Base-by-base conservation (phyloP, 2,113 vertebrate genomes). In the Morone saxatilis region DNA sequence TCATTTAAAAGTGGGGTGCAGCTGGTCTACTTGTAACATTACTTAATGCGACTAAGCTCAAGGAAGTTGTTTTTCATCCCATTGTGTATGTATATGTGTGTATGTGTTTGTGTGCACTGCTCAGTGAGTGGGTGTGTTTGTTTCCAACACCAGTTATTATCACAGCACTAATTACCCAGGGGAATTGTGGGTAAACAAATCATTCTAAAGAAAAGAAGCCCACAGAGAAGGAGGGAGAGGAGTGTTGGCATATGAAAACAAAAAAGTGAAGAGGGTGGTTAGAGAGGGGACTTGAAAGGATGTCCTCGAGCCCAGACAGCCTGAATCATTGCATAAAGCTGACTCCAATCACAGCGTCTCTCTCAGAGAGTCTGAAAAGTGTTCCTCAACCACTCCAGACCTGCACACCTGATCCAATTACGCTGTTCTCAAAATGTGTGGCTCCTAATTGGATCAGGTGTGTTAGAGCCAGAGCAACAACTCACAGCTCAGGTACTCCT, bases 101-200 rank as follows among this genome's bases (percentile, higher is more conserved):
- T 65, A 50, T 41, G 36, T 57, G 78, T 80, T 66, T 85, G 75
- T 81, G 79, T 81, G 78, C 41, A 17, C 78, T 70, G 65, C 59
- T 82, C 59, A 86, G 78, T 36, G 87, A 87, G 89, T 87, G 87
- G 86, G 89, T 80, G 91, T 90, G 86, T 94, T 93, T 92, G 90
- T 91, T 90, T 91, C 87, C 88, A 85, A 92, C 90, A 92, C 82
- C 76, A 90, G 89, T 88, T 89, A 93, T 94, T 94, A 94, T 89
- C 92, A 92, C 78, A 83, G 84, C 80, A 70, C 88, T 93, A 92
- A 94, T 94, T 93, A 93, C 88, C 90, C 91, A 86, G 57, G 90
- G 86, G 93, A 56, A 89, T 85, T 91, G 85, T 89, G 93, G 91
- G 92, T 91, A 92, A 93, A 94, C 92, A 94, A 93, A 91, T 86